Evolutionary conservation across 2,888 invertebrate species (phyloP).

Genomic region (Lydus trimaculatus): DNA sequence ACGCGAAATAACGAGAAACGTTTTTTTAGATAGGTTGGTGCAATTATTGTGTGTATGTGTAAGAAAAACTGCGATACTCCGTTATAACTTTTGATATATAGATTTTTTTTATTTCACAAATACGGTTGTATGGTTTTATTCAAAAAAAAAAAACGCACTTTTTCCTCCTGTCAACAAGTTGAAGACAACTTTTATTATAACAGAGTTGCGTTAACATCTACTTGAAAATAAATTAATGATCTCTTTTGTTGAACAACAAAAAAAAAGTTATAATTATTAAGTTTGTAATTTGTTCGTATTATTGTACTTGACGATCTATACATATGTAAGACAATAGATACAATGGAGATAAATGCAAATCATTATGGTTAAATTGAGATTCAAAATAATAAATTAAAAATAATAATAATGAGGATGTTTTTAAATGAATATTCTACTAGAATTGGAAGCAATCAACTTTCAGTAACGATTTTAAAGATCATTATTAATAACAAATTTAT

Average conservation of each 20-base stretch:
- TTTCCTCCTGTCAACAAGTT: not conserved
- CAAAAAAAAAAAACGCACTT: slow-evolving; percentile 3
- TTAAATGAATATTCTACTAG: not conserved
- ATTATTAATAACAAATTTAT: not conserved
- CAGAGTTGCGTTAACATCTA: not conserved
- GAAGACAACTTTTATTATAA: not conserved
- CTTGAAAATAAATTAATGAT: slow-evolving; percentile 1
- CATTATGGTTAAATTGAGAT: not conserved
- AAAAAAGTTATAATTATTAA: not conserved
- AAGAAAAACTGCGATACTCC: not conserved
- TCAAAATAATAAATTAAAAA: not conserved
- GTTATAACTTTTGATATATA: not conserved
- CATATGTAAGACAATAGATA: not conserved
- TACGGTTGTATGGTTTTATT: not conserved
- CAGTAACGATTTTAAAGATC: not conserved
- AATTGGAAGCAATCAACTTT: not conserved
- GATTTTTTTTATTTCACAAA: not conserved
- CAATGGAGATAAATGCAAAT: not conserved
- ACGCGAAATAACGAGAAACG: not conserved
- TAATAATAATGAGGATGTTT: not conserved
- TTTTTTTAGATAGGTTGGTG: slow-evolving; percentile 1
- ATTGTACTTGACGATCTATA: not conserved
- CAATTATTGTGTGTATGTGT: not conserved
- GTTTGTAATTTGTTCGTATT: not conserved
- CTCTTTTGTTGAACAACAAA: not conserved